Evolutionary conservation across 2,113 vertebrate species (phyloP), one percentile per base, ranked within the genome.

Genomic region (Triplophysa siluroides): DNA sequence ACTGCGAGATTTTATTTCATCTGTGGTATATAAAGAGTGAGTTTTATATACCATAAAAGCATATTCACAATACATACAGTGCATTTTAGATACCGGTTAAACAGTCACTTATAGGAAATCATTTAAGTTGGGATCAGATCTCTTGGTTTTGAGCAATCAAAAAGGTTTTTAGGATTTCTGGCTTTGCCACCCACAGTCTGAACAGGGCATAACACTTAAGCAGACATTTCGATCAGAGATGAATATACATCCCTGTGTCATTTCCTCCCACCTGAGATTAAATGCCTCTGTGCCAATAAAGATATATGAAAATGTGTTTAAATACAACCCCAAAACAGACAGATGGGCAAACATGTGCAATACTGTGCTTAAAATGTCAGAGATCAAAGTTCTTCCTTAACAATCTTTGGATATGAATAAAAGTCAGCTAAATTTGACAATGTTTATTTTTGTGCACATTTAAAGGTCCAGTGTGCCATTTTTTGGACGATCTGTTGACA

Each of bases 211-310:
- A 26, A 73, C 71, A 73, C 33, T 73, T 13, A 60, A 60, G 29
- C 54, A 61, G 54, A 43, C 33, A 60, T 61, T 21, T n/a, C 41
- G n/a, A 73, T 73, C 13, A 24, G 7, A 73, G 71, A 29, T 43
- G 54, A 60, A 61, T 21, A 8, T 61, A 2, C 13, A n/a, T 43
- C 54, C 19, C 54, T n/a, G 70, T 14, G 1, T 41, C 70, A 43
- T 73, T 73, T 43, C 21, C 71, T 60, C 24, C 70, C 19, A 73
- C 70, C 19, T 73, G 54, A 43, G 13, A 73, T 61, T 43, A 73
- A 60, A 60, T 1, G 7, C n/a, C 26, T 41, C 11, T 16, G 29
- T 73, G 1, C n/a, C 19, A 73, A 73, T 60, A 43, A 24, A 73
- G 33, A 73, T 73, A 21, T 58, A 4, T 72, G 47, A 0, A 41